Conservation (phyloP, 23 tunicate genomes). For the Diplosoma virens region DNA sequence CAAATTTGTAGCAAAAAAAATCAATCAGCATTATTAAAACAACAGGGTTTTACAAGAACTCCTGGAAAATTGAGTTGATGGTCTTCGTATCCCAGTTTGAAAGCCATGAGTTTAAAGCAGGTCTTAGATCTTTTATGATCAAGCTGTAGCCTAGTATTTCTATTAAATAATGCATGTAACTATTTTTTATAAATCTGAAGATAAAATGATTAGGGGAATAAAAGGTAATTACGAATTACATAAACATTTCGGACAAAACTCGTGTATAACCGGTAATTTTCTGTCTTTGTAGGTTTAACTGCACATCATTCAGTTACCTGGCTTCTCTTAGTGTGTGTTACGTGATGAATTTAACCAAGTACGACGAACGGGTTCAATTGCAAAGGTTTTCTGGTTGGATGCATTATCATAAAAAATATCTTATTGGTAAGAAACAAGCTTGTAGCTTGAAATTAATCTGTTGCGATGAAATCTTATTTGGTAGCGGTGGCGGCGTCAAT, state of each 20-base stretch:
- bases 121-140: not conserved
- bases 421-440: constrained; percentile 8
- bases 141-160: no score
- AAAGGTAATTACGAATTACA: not conserved
- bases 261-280: not conserved
- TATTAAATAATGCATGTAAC: no score
- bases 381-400: not conserved
- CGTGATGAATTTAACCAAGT: constrained; percentile 35
- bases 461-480: no score
- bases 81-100: no score
- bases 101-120: no score
- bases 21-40: not conserved
- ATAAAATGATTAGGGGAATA: no score
- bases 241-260: not conserved
- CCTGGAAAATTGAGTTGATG: no score
- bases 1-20: no score
- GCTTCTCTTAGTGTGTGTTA: constrained; percentile 12
- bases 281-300: constrained; percentile 17
- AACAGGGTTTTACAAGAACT: no score
- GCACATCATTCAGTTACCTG: constrained; percentile 38
- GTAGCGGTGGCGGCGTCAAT: no score
- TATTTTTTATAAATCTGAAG: no score
- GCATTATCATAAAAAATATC: constrained; percentile 9
- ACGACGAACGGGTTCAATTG: not conserved
- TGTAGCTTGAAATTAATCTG: no score